Evolutionary conservation across 2,888 invertebrate species (phyloP), one percentile per base, ranked within the genome.

Genomic region (Phengaris arion): DNA sequence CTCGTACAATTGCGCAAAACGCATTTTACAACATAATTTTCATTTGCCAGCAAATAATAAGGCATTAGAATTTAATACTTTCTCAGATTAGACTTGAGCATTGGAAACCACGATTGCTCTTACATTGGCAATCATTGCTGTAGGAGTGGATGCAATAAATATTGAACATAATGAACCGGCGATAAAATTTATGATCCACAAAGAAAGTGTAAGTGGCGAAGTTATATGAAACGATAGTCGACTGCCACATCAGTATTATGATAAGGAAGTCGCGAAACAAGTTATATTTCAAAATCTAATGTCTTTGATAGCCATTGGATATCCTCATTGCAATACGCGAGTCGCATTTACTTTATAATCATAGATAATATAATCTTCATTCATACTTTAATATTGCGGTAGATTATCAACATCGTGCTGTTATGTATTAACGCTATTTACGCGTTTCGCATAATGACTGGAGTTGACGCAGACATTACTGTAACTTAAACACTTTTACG

Each of bases 151-250:
- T 59, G 35, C 52, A 64, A 72, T 75, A 73, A 72, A 72, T 74
- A 75, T 59, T 51, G 68, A 75, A 46, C 22, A 68, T 73, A 73
- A 74, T 76, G 74, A 73, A 68, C n/a, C 75, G 46, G 45, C 35
- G 48, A 68, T 73, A 68, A 77, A 69, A 74, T 78, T 76, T 74
- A 78, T 68, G 75, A 75, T n/a, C 76, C 69, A 54, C 54, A 76
- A 77, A 77, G 78, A 78, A 78, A 78, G 78, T 77, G 76, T 70
- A 77, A 77, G 77, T 77, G 77, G 54, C 55, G 76, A 75, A 73
- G 76, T 77, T 51, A 35, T 77, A 75, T 74, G 76, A 77, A 74
- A 74, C 76, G 73, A 78, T 74, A 76, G 75, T 70, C 74, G 73
- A 74, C 64, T 70, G 77, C 74, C 74, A 54, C 72, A 78, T 75